A percentile compares a stretch with the other conserved stretches of the same genome.
phyloP scores from a whole-genome alignment of 2,113 vertebrate genomes.

The Odobenus rosmarus region DNA sequence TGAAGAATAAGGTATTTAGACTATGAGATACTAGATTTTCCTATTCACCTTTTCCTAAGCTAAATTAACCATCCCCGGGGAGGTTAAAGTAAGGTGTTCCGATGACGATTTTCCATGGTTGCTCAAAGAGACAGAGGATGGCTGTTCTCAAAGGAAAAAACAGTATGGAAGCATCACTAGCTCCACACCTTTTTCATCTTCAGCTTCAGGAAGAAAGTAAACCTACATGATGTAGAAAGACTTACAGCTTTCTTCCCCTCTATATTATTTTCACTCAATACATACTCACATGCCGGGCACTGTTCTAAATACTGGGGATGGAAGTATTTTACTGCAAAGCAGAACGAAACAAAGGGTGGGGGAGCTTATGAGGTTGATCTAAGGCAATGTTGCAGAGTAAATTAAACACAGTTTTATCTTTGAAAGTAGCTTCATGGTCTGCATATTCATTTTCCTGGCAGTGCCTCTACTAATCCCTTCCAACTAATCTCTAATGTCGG shows the following conservation, averaged over 20 bases:
- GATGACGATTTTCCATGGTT: neutral
- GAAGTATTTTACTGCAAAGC: neutral
- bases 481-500: neutral
- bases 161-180: neutral
- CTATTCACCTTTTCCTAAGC: neutral
- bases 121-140: neutral
- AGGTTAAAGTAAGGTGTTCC: neutral
- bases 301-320: neutral
- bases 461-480: neutral
- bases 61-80: neutral
- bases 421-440: neutral
- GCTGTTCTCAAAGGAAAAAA: neutral
- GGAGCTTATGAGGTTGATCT: neutral
- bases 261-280: neutral
- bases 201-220: neutral
- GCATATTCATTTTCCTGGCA: neutral
- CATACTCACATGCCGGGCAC: neutral
- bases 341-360: neutral
- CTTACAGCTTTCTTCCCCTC: neutral
- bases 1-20: neutral
- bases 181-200: neutral
- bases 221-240: neutral
- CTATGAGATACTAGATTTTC: neutral
- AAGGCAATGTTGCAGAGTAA: neutral
- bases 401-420: neutral